A percentile compares a stretch with the other conserved stretches of the same genome.
phyloP scores from a whole-genome alignment of 2,888 invertebrate genomes.

The Dryococelus australis region DNA sequence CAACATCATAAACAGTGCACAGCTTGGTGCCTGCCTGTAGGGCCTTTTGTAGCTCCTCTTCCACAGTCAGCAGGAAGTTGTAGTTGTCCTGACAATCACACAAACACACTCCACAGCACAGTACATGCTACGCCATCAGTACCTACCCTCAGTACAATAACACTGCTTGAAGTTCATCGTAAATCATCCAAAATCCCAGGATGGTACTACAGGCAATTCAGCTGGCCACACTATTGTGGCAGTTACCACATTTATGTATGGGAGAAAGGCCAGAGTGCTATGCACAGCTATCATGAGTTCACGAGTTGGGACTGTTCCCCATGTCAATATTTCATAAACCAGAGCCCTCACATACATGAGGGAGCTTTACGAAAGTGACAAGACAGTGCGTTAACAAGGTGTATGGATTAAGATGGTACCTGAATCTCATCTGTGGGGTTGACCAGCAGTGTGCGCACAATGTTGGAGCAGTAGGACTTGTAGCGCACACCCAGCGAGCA shows the following conservation, averaged over 20 bases:
- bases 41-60: slow-evolving; percentile 89
- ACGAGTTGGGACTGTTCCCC: too few relatives aligned
- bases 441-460: slow-evolving; percentile 94
- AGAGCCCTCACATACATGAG: too few relatives aligned
- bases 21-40: slow-evolving; percentile 84
- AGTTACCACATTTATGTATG: too few relatives aligned
- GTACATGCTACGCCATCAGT: neutral
- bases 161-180: too few relatives aligned
- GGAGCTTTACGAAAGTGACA: too few relatives aligned
- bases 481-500: slow-evolving; percentile 95
- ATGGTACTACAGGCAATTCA: too few relatives aligned
- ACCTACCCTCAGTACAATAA: neutral
- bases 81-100: slow-evolving; percentile 78
- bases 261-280: too few relatives aligned
- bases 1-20: slow-evolving; percentile 86
- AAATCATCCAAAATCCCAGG: too few relatives aligned
- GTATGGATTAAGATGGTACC: slow-evolving; percentile 52
- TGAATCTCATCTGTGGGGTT: slow-evolving; percentile 80
- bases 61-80: slow-evolving; percentile 85
- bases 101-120: slow-evolving; percentile 2
- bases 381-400: too few relatives aligned
- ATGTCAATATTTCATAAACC: too few relatives aligned
- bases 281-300: too few relatives aligned
- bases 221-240: too few relatives aligned
- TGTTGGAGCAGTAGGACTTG: slow-evolving; percentile 97